Conservation (phyloP, 2,113 vertebrate genomes). For the Rana temporaria region DNA sequence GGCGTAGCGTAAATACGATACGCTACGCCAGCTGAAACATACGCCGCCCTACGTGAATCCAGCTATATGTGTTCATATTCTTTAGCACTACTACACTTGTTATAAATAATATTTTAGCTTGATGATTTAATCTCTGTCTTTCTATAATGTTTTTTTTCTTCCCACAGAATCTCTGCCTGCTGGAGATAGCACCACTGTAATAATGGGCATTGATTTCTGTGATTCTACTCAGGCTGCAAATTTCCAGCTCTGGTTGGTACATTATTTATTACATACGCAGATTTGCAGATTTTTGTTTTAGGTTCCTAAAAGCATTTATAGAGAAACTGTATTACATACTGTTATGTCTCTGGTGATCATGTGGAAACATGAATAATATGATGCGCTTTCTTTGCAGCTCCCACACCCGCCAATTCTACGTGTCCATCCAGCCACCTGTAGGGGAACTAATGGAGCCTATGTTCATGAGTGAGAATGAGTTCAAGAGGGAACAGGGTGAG, state of each 20-base stretch:
- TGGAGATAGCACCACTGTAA: conserved; percentile 77
- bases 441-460: conserved; percentile 92
- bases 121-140: too few relatives aligned
- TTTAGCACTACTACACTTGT: too few relatives aligned
- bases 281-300: neutral
- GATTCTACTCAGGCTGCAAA: conserved; percentile 96
- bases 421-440: conserved; percentile 93
- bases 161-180: conserved; percentile 83
- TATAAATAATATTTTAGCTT: too few relatives aligned
- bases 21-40: too few relatives aligned
- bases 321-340: too few relatives aligned
- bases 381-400: conserved; percentile 74
- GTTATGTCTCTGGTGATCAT: neutral
- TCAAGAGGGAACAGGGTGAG: conserved; percentile 96
- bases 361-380: neutral
- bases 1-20: too few relatives aligned
- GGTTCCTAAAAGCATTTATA: too few relatives aligned
- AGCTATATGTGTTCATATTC: too few relatives aligned
- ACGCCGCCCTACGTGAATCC: too few relatives aligned
- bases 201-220: conserved; percentile 97
- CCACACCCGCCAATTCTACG: conserved; percentile 90
- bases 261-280: neutral
- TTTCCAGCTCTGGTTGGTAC: conserved; percentile 94
- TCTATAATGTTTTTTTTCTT: conserved; percentile 34
- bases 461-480: conserved; percentile 96